phyloP scores from a whole-genome alignment of 2,888 invertebrate genomes.

The Eueremaeus valkanovi region DNA sequence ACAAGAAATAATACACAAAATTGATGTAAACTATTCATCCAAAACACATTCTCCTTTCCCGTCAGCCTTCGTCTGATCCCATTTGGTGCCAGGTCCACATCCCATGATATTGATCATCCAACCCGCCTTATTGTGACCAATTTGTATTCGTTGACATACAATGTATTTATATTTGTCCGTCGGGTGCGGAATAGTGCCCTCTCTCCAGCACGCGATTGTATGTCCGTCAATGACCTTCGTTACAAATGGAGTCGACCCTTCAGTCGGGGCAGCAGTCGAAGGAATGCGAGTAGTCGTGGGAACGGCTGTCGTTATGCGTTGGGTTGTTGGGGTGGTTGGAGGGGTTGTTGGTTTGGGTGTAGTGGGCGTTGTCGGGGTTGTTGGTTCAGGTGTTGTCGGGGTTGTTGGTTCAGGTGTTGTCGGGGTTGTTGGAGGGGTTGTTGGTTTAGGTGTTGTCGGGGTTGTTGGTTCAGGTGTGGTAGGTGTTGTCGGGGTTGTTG shows the following conservation, averaged over 20 bases:
- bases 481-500: neutral
- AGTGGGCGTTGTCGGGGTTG: neutral
- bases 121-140: neutral
- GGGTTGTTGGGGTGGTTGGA: too few species aligned
- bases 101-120: slow-evolving; percentile 8
- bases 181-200: neutral
- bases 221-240: too few species aligned
- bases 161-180: neutral
- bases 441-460: neutral
- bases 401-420: neutral
- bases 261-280: neutral
- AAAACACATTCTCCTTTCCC: too few species aligned
- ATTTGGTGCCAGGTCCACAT: neutral
- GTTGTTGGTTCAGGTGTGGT: too few species aligned
- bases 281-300: neutral
- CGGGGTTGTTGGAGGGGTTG: slow-evolving; percentile 9
- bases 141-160: neutral
- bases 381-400: neutral
- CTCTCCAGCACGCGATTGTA: neutral
- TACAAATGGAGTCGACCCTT: too few species aligned
- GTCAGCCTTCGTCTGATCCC: too few species aligned
- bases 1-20: too few species aligned
- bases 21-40: too few species aligned
- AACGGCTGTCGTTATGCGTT: too few species aligned
- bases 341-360: neutral